Percentiles rank a stretch among this genome's conserved stretches.
Conservation (phyloP, 2,113 vertebrate species). For the Tenrec ecaudatus region DNA sequence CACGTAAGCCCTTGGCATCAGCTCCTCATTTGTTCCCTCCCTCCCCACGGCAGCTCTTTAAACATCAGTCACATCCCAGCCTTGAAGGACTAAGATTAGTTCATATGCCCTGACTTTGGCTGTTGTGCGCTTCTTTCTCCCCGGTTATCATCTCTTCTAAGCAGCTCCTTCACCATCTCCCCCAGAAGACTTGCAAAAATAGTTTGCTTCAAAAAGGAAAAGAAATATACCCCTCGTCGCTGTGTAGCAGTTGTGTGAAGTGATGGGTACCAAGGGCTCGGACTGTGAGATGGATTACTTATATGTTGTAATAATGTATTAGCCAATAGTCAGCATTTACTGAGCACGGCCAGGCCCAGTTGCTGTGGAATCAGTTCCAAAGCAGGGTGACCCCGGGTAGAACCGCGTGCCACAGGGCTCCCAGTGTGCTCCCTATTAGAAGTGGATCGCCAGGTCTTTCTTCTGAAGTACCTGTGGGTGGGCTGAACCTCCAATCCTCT, state of each 20-base stretch:
- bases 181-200: background rate
- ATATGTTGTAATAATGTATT: background rate
- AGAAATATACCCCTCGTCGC: background rate
- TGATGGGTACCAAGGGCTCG: background rate
- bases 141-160: background rate
- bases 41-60: background rate
- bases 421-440: background rate
- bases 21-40: too few species aligned
- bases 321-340: constrained; percentile 3
- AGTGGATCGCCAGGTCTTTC: background rate
- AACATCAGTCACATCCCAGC: background rate
- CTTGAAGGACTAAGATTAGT: background rate
- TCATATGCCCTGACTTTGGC: constrained; percentile 14
- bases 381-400: background rate
- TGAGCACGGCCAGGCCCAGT: background rate
- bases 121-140: constrained; percentile 45
- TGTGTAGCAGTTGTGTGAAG: constrained; percentile 18
- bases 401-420: background rate
- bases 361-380: background rate
- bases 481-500: background rate
- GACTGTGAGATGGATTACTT: constrained; percentile 2
- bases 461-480: background rate
- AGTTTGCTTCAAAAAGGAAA: constrained; percentile 40
- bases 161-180: background rate
- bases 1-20: too few species aligned